phyloP scores from a whole-genome alignment of 2,888 invertebrate species.

The Campaea margaritaria region DNA sequence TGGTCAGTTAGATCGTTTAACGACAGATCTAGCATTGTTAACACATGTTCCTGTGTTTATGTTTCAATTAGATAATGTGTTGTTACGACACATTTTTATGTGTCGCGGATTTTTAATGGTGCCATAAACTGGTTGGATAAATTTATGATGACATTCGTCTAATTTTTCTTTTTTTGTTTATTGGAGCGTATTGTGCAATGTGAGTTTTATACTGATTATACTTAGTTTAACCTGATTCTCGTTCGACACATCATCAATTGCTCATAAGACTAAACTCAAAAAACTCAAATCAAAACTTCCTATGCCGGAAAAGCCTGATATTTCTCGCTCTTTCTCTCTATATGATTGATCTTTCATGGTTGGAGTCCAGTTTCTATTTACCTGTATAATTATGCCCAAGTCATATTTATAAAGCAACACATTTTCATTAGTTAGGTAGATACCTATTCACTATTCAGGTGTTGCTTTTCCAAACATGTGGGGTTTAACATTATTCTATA shows the following conservation, averaged over 20 bases:
- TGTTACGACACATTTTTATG: slow-evolving; percentile 21
- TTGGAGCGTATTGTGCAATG: background rate
- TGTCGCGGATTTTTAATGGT: slow-evolving; percentile 30
- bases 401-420: no score
- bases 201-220: no score
- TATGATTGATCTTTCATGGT: no score
- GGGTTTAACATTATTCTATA: background rate
- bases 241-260: no score
- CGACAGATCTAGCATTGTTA: slow-evolving; percentile 27
- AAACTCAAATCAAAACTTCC: no score
- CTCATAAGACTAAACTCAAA: no score
- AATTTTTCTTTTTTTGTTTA: background rate
- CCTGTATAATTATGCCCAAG: no score
- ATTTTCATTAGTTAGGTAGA: no score
- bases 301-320: no score
- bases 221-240: no score
- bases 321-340: no score
- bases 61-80: slow-evolving; percentile 22
- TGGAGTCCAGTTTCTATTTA: no score
- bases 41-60: slow-evolving; percentile 27
- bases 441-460: background rate
- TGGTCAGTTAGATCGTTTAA: slow-evolving; percentile 23
- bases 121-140: slow-evolving; percentile 13
- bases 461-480: background rate
- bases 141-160: slow-evolving; percentile 18